Conservation (phyloP, 2,113 vertebrate species). For the Panthera uncia region DNA sequence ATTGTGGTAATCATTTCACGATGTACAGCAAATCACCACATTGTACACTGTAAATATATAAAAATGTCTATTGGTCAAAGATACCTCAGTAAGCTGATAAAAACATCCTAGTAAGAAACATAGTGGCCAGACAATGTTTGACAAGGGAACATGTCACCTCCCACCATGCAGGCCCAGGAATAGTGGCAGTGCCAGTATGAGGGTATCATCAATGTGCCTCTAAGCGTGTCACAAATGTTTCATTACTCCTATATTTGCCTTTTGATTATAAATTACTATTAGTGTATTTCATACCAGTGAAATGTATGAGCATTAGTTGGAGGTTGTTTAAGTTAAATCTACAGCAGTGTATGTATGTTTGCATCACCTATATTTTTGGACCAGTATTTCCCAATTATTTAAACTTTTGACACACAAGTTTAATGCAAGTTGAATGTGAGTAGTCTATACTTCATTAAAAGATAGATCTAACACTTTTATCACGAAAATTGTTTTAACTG, state of each 20-base stretch:
- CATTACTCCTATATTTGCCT: not conserved
- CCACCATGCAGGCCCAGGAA: fast-evolving
- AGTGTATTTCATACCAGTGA: not conserved
- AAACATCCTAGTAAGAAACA: not conserved
- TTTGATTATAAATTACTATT: not conserved
- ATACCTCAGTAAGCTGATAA: not conserved
- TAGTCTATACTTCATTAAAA: not conserved
- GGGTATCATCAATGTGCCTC: not conserved
- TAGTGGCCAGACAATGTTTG: not conserved
- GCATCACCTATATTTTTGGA: not conserved
- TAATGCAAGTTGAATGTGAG: not conserved
- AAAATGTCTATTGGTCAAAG: not conserved
- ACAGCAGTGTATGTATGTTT: not conserved
- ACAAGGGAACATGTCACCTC: not conserved
- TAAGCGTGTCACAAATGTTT: not conserved
- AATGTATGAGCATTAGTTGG: not conserved
- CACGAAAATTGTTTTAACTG: not conserved
- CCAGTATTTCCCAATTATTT: not conserved
- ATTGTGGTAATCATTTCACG: not conserved
- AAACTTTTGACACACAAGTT: not conserved
- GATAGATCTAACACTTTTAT: not conserved
- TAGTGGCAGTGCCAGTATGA: not conserved
- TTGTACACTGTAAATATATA: not conserved
- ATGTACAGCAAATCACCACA: not conserved
- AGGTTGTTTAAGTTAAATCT: not conserved